These are phyloP conservation scores for Sorex maritimensis DNA, from an alignment of 2,797 vertebrate species.

Conservation along the genomic window DNA sequence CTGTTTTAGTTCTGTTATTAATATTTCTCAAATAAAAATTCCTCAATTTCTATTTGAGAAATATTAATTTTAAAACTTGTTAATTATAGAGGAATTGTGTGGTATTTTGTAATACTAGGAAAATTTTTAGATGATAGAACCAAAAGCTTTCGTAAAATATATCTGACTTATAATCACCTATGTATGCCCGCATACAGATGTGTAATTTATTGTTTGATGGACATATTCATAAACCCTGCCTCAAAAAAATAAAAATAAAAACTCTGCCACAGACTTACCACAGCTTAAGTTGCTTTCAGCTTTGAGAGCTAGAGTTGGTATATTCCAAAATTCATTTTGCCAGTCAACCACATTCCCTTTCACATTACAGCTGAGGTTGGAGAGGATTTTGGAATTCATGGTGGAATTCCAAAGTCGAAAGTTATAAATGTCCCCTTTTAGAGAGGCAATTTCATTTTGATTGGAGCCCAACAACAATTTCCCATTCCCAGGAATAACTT, in stretches of 20 bases:
- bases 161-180: not conserved
- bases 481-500: slow-evolving; percentile 90
- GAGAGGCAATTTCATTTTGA: slow-evolving; percentile 89
- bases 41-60: not conserved
- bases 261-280: slow-evolving; percentile 93
- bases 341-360: slow-evolving; percentile 96
- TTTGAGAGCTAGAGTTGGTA: slow-evolving; percentile 92
- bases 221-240: slow-evolving; percentile 73
- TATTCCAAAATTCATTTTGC: slow-evolving; percentile 96
- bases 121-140: slow-evolving; percentile 54
- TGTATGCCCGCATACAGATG: not conserved
- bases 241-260: slow-evolving; percentile 39
- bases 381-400: slow-evolving; percentile 91
- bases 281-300: slow-evolving; percentile 96
- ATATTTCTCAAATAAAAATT: not conserved
- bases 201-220: slow-evolving; percentile 46
- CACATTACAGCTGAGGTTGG: slow-evolving; percentile 92
- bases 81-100: slow-evolving; percentile 9
- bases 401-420: slow-evolving; percentile 96
- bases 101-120: slow-evolving; percentile 23
- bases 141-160: not conserved
- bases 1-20: not conserved
- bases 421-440: slow-evolving; percentile 96
- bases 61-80: not conserved
- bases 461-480: slow-evolving; percentile 92